Evolutionary conservation across 2,113 vertebrate genomes (phyloP), one percentile per base, ranked within the genome.

Genomic region (Haemorhous mexicanus): DNA sequence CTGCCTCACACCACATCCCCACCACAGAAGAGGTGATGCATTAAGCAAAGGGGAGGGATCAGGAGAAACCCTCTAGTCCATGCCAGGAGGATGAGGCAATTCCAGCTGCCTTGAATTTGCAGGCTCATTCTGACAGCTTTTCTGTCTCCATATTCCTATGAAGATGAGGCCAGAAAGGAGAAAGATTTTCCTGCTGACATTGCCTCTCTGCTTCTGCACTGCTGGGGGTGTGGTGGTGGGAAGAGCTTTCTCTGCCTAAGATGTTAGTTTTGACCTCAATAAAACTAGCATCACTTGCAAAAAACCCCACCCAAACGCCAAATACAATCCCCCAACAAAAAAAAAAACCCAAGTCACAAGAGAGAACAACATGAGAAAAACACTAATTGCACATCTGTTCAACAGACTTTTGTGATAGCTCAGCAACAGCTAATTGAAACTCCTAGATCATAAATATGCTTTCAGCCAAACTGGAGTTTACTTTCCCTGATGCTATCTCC

Each of bases 1-100:
- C 89, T 89, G 83, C 86, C 84, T 96, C 64, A 94, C 76, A 94
- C 95, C 94, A 89, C 94, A 95, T 95, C 95, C 91, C 93, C 66
- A 70, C 94, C 93, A 93, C 96, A 93, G 91, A 49, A 91, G 73
- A 95, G 91, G 77, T 69, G 89, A 89, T 97, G 89, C 93, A 94
- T 94, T 96, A 96, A 96, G 84, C 3, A 26, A 90, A 53, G 73
- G 64, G 56, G 95, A 94, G 84, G 89, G 69, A 91, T 44, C 39
- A 69, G 91, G 77, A 94, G 89, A 84, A 96, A 91, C 81, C 81
- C 80, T 78, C 56, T 56, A 47, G 81, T 50, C 69, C 69, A 35
- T 75, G 93, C 93, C 91, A 92, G 84, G 62, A 87, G 49, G 81
- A 94, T 95, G 89, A 96, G 69, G 69, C 95, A 90, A 89, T 84